phyloP scores from a whole-genome alignment of 2,113 vertebrate species.

The Poeciliopsis retropinna region DNA sequence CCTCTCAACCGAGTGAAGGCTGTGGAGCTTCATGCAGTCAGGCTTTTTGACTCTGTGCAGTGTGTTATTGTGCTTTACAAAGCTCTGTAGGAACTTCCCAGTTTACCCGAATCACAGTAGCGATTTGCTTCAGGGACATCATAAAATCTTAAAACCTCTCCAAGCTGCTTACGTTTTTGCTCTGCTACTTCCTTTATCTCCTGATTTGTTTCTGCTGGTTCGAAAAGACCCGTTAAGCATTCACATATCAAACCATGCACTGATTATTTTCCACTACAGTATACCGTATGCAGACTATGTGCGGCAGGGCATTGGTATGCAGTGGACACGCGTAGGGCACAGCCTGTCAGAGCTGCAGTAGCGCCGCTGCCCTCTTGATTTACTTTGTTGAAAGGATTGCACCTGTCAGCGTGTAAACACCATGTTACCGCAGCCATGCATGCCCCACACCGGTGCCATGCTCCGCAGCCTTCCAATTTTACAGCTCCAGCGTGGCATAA shows the following conservation, averaged over 20 bases:
- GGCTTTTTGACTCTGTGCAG: no score
- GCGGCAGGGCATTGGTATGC: slow-evolving; percentile 19
- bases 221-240: slow-evolving; percentile 1
- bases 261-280: slow-evolving; percentile 6
- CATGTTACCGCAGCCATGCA: slow-evolving; percentile 9
- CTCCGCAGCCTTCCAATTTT: slow-evolving; percentile 2
- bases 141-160: background rate
- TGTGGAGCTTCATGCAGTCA: no score
- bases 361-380: slow-evolving; percentile 27
- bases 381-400: slow-evolving; percentile 11
- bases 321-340: background rate
- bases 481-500: slow-evolving; percentile 8
- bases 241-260: background rate
- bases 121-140: background rate
- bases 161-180: background rate
- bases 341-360: slow-evolving; percentile 5
- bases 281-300: background rate
- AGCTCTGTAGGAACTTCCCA: background rate
- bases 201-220: slow-evolving; percentile 19
- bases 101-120: no score
- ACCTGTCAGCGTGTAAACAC: slow-evolving; percentile 38
- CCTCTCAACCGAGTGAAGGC: no score
- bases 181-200: background rate
- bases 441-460: background rate
- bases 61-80: no score